Percentiles rank a stretch among this genome's conserved stretches.
Conservation (phyloP, 2,113 vertebrate species). For the Thymallus thymallus region DNA sequence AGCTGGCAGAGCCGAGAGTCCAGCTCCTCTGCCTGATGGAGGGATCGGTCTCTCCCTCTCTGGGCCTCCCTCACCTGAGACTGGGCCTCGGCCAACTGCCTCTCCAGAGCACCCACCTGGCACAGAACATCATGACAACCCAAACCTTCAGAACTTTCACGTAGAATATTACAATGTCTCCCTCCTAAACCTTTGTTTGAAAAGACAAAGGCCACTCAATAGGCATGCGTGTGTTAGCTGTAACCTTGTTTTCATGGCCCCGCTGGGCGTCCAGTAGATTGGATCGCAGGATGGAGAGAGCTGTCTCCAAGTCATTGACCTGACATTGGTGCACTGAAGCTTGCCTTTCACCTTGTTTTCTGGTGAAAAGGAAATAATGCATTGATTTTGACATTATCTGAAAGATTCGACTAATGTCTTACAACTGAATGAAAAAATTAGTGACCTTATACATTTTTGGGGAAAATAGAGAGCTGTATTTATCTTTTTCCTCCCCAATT, state of each 20-base stretch:
- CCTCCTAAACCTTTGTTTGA: too few relatives aligned
- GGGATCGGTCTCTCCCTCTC: slow-evolving; percentile 58
- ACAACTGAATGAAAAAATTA: too few relatives aligned
- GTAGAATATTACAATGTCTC: not conserved
- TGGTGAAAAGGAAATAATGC: slow-evolving; percentile 36
- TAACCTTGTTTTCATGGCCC: slow-evolving; percentile 71
- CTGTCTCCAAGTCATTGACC: slow-evolving; percentile 68
- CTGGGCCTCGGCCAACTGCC: slow-evolving; percentile 60
- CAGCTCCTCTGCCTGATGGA: slow-evolving; percentile 63
- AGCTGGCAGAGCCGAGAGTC: slow-evolving; percentile 62
- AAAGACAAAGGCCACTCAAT: not conserved
- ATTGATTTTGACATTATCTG: not conserved
- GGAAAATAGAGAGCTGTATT: too few relatives aligned
- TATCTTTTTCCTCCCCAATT: too few relatives aligned
- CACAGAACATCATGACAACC: slow-evolving; percentile 1
- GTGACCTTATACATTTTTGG: too few relatives aligned
- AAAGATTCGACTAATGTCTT: not conserved
- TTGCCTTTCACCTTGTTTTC: slow-evolving; percentile 71
- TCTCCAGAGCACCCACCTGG: slow-evolving; percentile 73
- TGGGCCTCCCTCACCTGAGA: slow-evolving; percentile 62
- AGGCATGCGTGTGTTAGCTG: not conserved
- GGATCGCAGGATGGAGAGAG: slow-evolving; percentile 60
- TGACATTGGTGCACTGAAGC: slow-evolving; percentile 59
- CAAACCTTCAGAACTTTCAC: not conserved
- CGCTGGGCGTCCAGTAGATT: slow-evolving; percentile 62